A percentile compares a stretch with the other conserved stretches of the same genome.
Conservation (phyloP, 2,888 invertebrate species). For the Stenurella melanura region DNA sequence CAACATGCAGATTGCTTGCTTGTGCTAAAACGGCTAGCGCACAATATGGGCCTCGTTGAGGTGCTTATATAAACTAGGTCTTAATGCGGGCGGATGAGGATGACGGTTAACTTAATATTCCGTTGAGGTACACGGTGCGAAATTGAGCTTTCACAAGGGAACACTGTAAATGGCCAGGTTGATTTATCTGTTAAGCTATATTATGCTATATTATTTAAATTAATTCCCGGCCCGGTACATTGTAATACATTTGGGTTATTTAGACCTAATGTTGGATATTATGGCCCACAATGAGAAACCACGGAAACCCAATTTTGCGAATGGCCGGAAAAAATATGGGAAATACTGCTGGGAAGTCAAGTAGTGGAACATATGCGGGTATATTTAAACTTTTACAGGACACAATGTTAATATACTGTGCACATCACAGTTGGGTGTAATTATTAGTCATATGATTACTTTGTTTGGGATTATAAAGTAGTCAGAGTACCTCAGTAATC, state of each 20-base stretch:
- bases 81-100: conserved; percentile 1
- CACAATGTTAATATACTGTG: too few relatives aligned
- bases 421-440: too few relatives aligned
- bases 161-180: neutral
- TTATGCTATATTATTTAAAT: conserved; percentile 7
- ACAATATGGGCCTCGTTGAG: conserved; percentile 3
- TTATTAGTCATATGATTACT: too few relatives aligned
- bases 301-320: neutral
- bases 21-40: neutral
- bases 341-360: neutral
- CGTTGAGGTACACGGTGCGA: neutral
- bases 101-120: conserved; percentile 7
- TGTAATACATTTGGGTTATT: neutral
- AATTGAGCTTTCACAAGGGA: conserved; percentile 7
- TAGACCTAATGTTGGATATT: neutral
- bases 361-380: too few relatives aligned
- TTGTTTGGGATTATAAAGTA: too few relatives aligned
- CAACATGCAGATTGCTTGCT: conserved; percentile 2
- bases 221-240: neutral
- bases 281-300: neutral
- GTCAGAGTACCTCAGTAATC: too few relatives aligned
- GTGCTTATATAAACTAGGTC: conserved; percentile 7
- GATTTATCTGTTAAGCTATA: conserved; percentile 7
- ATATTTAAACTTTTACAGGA: too few relatives aligned
- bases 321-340: neutral